phyloP scores from a whole-genome alignment of 2,888 invertebrate genomes.

The Acanthococcus lagerstroemiae region DNA sequence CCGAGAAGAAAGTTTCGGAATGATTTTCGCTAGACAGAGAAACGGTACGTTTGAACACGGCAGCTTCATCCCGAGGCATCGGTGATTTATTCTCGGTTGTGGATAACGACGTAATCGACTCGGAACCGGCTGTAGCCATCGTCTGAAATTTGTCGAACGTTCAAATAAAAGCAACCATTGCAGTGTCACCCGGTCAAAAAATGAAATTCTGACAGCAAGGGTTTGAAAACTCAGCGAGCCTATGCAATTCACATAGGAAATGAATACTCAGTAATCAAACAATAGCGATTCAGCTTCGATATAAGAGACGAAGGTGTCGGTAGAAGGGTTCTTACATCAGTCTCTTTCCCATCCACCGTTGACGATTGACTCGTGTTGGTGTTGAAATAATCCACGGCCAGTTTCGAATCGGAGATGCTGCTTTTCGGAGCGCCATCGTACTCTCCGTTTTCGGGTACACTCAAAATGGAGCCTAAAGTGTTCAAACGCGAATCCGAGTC shows the following conservation, averaged over 20 bases:
- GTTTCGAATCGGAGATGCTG: slow-evolving; percentile 73
- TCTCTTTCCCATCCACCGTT: slow-evolving; percentile 18
- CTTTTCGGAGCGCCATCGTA: slow-evolving; percentile 53
- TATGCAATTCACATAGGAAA: too few species aligned
- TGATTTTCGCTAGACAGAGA: slow-evolving; percentile 84
- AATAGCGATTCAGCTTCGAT: background rate
- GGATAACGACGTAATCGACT: slow-evolving; percentile 14
- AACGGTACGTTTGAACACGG: slow-evolving; percentile 62
- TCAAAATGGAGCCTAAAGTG: slow-evolving; percentile 33
- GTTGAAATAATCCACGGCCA: slow-evolving; percentile 63
- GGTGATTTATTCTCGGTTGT: slow-evolving; percentile 9
- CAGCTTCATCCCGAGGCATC: slow-evolving; percentile 4
- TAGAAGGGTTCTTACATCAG: background rate
- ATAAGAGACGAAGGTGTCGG: background rate
- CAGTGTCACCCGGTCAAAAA: background rate
- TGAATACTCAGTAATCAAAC: background rate
- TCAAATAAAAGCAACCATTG: too few species aligned
- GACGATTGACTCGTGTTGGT: slow-evolving; percentile 11
- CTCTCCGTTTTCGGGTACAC: slow-evolving; percentile 33
- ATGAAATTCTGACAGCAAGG: background rate
- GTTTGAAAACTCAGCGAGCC: too few species aligned
- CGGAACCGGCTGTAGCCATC: background rate
- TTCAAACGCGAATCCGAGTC: slow-evolving; percentile 34
- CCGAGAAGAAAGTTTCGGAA: slow-evolving; percentile 85
- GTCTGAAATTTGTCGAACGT: too few species aligned